Evolutionary conservation across 2,113 vertebrate species (phyloP).

Genomic region (Salvelinus fontinalis): DNA sequence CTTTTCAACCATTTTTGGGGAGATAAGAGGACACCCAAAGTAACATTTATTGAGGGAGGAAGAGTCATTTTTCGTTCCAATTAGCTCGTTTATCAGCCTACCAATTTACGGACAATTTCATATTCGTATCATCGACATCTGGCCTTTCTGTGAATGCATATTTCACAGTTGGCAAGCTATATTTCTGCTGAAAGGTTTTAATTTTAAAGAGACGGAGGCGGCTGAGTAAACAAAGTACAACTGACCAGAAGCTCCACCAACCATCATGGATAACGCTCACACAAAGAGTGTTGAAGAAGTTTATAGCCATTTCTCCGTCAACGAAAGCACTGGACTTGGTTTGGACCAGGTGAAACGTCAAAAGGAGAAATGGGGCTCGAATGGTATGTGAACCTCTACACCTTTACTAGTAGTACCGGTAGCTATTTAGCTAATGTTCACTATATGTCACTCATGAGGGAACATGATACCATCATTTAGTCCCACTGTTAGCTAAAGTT

Average conservation of each 20-base stretch:
- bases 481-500: too few relatives aligned
- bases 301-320: conserved; percentile 91
- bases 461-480: too few relatives aligned
- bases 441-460: too few relatives aligned
- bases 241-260: conserved; percentile 29
- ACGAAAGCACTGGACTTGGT: conserved; percentile 94
- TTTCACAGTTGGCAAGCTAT: conserved; percentile 25
- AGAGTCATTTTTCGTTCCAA: conserved; percentile 17
- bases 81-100: not conserved
- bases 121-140: not conserved
- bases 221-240: conserved; percentile 36
- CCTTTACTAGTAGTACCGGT: not conserved
- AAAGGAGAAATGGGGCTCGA: conserved; percentile 93
- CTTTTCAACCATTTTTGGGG: conserved; percentile 23
- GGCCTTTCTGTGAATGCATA: conserved; percentile 14
- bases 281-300: conserved; percentile 98
- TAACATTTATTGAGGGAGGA: conserved; percentile 10
- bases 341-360: conserved; percentile 95
- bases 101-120: not conserved
- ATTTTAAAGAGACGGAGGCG: conserved; percentile 24
- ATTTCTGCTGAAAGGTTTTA: conserved; percentile 14
- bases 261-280: conserved; percentile 94
- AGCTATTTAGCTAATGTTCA: not conserved
- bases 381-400: conserved; percentile 80
- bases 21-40: conserved; percentile 32